Conservation (phyloP, 2,888 invertebrate genomes). For the Drosophila mercatorum region DNA sequence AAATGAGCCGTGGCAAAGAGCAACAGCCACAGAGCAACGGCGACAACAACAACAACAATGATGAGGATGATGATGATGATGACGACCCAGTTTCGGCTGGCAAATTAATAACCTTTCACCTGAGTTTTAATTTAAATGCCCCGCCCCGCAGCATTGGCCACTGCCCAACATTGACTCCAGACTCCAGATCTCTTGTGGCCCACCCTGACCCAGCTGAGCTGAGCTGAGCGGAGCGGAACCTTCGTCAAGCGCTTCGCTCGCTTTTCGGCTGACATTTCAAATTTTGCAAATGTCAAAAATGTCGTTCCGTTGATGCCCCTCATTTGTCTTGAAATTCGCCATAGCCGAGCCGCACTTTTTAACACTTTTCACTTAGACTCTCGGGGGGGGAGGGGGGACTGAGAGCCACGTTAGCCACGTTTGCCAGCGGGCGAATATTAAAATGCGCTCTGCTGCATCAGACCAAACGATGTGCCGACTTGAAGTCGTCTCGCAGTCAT, state of each 20-base stretch:
- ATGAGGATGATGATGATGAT: conserved; percentile 42
- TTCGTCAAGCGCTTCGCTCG: conserved; percentile 63
- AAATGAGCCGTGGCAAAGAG: conserved; percentile 62
- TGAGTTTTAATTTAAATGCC: conserved; percentile 76
- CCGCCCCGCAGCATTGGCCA: conserved; percentile 51
- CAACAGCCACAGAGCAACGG: background rate
- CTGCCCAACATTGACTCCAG: background rate
- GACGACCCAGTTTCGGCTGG: conserved; percentile 61
- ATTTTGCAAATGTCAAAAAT: conserved; percentile 80
- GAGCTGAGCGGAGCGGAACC: conserved; percentile 49
- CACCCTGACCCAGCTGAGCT: conserved; percentile 17
- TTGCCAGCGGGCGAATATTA: conserved; percentile 49
- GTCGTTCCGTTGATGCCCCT: conserved; percentile 54
- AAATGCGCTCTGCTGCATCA: conserved; percentile 37
- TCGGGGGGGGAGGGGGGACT: background rate
- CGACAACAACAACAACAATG: conserved; percentile 30
- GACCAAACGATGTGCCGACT: conserved; percentile 60
- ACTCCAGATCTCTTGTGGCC: conserved; percentile 11
- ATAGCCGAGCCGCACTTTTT: conserved; percentile 67
- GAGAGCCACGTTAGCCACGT: background rate
- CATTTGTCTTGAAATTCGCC: conserved; percentile 73
- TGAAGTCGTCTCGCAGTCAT: conserved; percentile 10
- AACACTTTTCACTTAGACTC: conserved; percentile 77
- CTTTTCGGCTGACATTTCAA: conserved; percentile 73
- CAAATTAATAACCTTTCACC: conserved; percentile 80